Percentiles rank a stretch among this genome's conserved stretches.
Evolutionary conservation across 2,797 vertebrate genomes (phyloP).

Genomic region (Streptopelia turtur): DNA sequence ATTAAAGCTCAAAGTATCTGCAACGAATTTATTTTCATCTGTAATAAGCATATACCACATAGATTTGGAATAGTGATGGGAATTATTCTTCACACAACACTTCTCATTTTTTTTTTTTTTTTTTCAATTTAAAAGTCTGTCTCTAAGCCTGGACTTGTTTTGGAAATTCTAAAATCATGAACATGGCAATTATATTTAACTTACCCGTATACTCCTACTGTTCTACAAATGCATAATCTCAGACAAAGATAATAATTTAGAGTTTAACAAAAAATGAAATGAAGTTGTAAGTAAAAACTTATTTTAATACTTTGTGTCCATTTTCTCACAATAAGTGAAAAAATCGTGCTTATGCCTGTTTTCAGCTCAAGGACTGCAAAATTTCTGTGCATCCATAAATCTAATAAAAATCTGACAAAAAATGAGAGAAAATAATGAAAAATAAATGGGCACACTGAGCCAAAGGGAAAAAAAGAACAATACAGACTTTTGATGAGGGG

Average conservation of each 20-base stretch:
- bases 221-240: background rate
- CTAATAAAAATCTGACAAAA: background rate
- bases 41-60: background rate
- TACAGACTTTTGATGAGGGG: background rate
- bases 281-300: background rate
- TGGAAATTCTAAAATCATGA: background rate
- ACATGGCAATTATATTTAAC: background rate
- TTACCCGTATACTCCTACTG: background rate
- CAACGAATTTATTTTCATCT: background rate
- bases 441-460: background rate
- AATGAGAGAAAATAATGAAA: background rate
- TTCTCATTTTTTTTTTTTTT: background rate
- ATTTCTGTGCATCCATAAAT: background rate
- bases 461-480: background rate
- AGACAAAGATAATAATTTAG: background rate
- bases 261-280: background rate
- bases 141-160: background rate
- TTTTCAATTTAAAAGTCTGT: background rate
- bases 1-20: background rate
- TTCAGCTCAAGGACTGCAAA: background rate
- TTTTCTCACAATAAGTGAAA: background rate
- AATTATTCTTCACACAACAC: background rate
- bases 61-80: background rate
- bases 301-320: background rate
- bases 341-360: background rate